phyloP scores from a whole-genome alignment of 2,888 invertebrate species.

The Mesochorus sp. region DNA sequence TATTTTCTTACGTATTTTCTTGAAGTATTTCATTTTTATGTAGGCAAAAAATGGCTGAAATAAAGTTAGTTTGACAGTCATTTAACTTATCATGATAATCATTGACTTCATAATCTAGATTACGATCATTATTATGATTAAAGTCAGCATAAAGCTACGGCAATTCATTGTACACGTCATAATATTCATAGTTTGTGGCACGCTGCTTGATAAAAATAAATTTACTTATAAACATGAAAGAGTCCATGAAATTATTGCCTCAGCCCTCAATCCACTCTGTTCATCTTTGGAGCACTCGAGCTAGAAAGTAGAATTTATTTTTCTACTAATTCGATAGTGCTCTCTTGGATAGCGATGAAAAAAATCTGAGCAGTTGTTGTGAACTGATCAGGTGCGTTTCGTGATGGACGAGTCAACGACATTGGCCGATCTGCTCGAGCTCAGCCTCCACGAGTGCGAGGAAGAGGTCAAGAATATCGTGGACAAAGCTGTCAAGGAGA shows the following conservation, averaged over 20 bases:
- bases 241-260: constrained; percentile 26
- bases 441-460: constrained; percentile 98
- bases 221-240: constrained; percentile 16
- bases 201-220: constrained; percentile 53
- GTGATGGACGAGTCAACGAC: constrained; percentile 97
- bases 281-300: constrained; percentile 41
- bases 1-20: neutral
- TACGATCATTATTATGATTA: constrained; percentile 25
- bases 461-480: constrained; percentile 99
- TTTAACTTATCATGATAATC: constrained; percentile 8
- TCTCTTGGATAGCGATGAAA: neutral
- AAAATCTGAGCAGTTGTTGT: constrained; percentile 46
- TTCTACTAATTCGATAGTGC: neutral
- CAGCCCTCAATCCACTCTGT: constrained; percentile 45
- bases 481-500: constrained; percentile 98
- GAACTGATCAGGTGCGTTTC: constrained; percentile 89
- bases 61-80: neutral
- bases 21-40: neutral
- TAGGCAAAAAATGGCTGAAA: neutral
- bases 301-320: constrained; percentile 26
- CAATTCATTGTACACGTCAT: constrained; percentile 39
- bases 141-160: constrained; percentile 3
- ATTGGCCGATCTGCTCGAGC: constrained; percentile 93
- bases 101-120: constrained; percentile 6
- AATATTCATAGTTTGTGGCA: constrained; percentile 46